Conservation (phyloP, 2,113 vertebrate genomes). For the Atractosteus spatula region DNA sequence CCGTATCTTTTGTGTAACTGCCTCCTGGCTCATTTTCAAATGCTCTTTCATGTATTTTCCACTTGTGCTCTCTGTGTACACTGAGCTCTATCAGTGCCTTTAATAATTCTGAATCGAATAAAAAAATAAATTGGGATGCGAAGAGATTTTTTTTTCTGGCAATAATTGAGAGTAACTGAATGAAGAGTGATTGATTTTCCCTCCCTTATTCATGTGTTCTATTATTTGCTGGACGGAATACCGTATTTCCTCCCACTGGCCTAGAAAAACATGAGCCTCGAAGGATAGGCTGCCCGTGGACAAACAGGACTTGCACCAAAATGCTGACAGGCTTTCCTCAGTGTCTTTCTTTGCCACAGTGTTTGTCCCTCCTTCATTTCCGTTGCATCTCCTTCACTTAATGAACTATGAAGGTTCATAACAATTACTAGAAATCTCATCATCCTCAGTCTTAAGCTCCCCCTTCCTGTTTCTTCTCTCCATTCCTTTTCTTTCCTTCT, state of each 20-base stretch:
- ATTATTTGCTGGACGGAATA: not conserved
- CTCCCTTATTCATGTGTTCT: not conserved
- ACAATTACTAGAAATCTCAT: constrained; percentile 63
- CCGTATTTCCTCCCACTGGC: not conserved
- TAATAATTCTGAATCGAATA: no score
- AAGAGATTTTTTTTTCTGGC: no score
- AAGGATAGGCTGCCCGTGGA: not conserved
- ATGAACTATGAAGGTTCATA: constrained; percentile 46
- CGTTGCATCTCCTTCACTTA: constrained; percentile 35
- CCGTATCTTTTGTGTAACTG: no score
- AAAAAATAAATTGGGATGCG: no score
- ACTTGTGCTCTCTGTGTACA: no score
- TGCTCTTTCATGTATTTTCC: no score
- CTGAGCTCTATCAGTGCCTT: no score
- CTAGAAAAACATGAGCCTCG: constrained; percentile 6
- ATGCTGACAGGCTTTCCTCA: not conserved
- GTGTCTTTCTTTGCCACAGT: not conserved
- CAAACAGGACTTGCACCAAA: not conserved
- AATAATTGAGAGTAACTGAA: no score
- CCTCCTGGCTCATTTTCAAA: no score
- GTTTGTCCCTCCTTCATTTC: not conserved
- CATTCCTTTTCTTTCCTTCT: not conserved
- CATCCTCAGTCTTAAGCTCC: constrained; percentile 49
- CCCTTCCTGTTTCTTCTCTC: not conserved
- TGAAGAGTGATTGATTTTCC: no score